These are phyloP conservation scores for Enteromius fasciolatus DNA, from an alignment of 2,797 vertebrate species.

Conservation along the genomic window DNA sequence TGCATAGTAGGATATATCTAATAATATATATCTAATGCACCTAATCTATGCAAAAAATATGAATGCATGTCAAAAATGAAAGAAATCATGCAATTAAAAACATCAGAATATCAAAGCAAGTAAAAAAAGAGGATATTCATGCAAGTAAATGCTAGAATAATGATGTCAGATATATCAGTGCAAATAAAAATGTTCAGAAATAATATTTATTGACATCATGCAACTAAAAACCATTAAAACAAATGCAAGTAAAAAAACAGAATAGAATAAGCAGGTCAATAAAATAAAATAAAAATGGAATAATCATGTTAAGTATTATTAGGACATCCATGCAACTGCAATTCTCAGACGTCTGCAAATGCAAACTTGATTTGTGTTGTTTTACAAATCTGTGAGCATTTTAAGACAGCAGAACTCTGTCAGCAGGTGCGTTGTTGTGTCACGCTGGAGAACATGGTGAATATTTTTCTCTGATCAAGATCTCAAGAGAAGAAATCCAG, in stretches of 20 bases:
- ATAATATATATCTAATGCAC: neutral
- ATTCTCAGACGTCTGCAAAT: neutral
- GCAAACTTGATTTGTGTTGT: neutral
- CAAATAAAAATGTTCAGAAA: neutral
- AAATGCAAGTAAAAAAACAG: no score
- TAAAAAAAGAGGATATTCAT: neutral
- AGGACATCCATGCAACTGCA: neutral
- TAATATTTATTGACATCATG: neutral
- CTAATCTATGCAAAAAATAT: neutral
- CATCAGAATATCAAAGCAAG: neutral
- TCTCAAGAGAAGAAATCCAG: slow-evolving; percentile 6
- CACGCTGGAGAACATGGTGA: neutral
- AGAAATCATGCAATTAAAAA: neutral
- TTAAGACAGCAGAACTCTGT: neutral
- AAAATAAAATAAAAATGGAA: neutral
- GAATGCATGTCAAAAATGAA: neutral
- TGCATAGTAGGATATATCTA: neutral
- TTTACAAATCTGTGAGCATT: neutral
- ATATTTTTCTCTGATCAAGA: neutral
- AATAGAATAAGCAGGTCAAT: no score
- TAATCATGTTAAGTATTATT: neutral
- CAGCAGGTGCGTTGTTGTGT: neutral
- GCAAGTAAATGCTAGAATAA: neutral
- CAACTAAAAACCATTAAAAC: no score
- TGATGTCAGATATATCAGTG: neutral